Evolutionary conservation across 2,797 vertebrate species (phyloP).

Genomic region (Mormyrops attenuatus): DNA sequence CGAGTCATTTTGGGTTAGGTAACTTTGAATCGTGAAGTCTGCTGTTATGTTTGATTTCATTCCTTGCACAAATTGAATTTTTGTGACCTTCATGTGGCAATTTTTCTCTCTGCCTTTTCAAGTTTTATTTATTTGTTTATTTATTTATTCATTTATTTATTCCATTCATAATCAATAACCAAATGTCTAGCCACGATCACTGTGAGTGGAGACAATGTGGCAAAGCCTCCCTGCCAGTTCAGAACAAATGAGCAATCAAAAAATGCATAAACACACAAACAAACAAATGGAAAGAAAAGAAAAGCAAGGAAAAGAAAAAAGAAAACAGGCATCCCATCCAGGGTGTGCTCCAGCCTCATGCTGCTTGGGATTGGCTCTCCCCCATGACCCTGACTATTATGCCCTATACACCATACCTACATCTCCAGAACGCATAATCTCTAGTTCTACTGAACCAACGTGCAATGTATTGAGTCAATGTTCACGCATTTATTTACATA

Average conservation of each 20-base stretch:
- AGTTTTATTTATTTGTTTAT: not conserved
- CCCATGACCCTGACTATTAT: not conserved
- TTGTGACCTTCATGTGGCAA: not conserved
- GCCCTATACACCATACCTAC: not conserved
- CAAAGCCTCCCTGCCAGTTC: not conserved
- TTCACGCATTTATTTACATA: not conserved
- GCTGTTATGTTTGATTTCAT: not conserved
- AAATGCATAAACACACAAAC: not conserved
- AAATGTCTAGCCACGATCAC: not conserved
- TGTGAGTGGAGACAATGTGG: not conserved
- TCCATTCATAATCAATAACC: not conserved
- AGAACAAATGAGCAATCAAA: not conserved
- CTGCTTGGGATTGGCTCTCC: not conserved
- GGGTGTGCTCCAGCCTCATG: not conserved
- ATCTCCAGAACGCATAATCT: not conserved
- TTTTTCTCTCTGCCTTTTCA: not conserved
- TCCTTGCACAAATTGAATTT: not conserved
- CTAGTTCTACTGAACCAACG: not conserved
- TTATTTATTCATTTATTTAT: not conserved
- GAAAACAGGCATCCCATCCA: not conserved
- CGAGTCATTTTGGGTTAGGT: not conserved
- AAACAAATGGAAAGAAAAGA: not conserved
- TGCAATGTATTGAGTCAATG: not conserved
- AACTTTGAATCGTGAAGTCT: not conserved
- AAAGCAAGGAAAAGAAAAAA: not conserved